Base-by-base conservation (phyloP, 2,113 vertebrate species). In the Pseudolaguvia tuberculata region DNA sequence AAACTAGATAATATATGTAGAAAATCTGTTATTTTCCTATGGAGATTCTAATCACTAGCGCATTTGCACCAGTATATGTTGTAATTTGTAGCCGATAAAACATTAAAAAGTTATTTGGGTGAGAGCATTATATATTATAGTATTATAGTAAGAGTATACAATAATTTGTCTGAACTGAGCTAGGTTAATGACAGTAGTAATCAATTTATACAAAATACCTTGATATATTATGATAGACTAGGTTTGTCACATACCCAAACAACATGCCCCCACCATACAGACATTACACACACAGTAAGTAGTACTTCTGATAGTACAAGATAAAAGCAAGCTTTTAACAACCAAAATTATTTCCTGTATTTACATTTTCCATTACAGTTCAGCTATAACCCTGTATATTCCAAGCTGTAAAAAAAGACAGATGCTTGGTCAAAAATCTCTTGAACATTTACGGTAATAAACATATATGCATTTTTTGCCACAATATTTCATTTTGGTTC, bases 1-100 rank as follows among this genome's bases (percentile, higher is more conserved):
- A n/a, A n/a, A n/a, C n/a, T n/a, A n/a, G n/a, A n/a, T n/a, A 35
- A 45, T 76, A 78, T 76, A 68, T 72, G 56, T n/a, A 35, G 31
- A 6, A 6, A 3, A 35, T 35, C 31, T 35, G 31, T 35, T 35
- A 35, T 35, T 35, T 35, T 6, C 31, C 31, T 35, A 4, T 35
- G 31, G 31, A 35, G 3, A 35, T 4, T 35, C 6, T 35, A 35
- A 35, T 35, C 3, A 35, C 31, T 29, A 70, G 42, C 70, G 72
- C 72, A 78, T 71, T 74, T 65, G 63, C 62, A n/a, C 52, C 4
- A 62, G 9, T n/a, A n/a, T 62, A 48, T 9, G 1, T 10, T 18
- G 7, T 27, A 7, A 25, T 21, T 42, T 47, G 39, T 7, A 17
- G 14, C 13, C 1, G 13, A 21, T 14, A 1, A 18, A 12, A 8